These are phyloP conservation scores for Calyptommatus sinebrachiatus DNA, from an alignment of 2,113 vertebrate genomes.

Conservation along the genomic window DNA sequence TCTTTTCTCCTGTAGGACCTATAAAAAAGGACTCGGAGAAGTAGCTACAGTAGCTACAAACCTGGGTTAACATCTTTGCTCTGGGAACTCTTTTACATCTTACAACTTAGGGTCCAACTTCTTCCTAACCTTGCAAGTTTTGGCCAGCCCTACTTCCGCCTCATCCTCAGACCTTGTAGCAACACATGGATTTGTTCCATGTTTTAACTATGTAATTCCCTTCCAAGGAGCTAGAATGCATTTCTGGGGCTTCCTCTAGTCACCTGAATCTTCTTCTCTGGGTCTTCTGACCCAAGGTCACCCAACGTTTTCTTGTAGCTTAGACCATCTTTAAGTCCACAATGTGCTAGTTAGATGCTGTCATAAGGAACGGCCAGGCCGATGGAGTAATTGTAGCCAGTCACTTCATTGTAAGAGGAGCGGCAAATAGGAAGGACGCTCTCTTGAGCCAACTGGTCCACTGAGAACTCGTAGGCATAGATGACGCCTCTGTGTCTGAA, in stretches of 20 bases:
- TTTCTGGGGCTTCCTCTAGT: not conserved
- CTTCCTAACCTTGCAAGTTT: too few species aligned
- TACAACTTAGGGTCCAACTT: too few species aligned
- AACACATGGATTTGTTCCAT: not conserved
- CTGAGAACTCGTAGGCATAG: conserved; percentile 86
- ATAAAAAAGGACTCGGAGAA: not conserved
- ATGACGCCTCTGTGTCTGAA: conserved; percentile 86
- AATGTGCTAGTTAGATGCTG: conserved; percentile 43
- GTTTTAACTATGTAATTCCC: accelerated
- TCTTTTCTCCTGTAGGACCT: not conserved
- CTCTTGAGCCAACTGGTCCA: conserved; percentile 74
- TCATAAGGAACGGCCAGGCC: conserved; percentile 84
- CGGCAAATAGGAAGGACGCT: conserved; percentile 88
- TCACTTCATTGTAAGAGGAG: conserved; percentile 71
- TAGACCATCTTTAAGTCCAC: not conserved
- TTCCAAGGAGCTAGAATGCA: too few species aligned
- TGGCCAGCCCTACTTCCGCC: not conserved
- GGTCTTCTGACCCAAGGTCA: not conserved
- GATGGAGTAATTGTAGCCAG: conserved; percentile 88
- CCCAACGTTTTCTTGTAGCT: not conserved
- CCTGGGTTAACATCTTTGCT: not conserved
- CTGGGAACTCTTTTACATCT: not conserved
- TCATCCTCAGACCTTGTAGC: too few species aligned
- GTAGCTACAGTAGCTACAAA: too few species aligned
- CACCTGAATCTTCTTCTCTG: not conserved